phyloP scores from a whole-genome alignment of 2,113 vertebrate genomes.

The Rhizomys pruinosus region DNA sequence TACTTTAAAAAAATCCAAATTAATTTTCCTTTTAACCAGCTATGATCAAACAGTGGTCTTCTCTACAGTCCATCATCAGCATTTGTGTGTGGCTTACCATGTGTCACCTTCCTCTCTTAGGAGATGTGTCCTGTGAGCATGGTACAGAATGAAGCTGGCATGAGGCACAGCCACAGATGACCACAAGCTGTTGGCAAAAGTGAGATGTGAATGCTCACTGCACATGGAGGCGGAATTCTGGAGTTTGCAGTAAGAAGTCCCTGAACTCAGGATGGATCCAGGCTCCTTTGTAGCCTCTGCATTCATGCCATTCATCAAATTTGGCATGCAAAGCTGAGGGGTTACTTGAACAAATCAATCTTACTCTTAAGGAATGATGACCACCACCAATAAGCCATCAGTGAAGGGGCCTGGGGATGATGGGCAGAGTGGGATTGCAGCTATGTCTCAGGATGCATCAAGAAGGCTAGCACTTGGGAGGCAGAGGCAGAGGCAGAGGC shows the following conservation, averaged over 20 bases:
- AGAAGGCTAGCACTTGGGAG: too few species aligned
- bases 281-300: background rate
- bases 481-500: too few species aligned
- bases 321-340: background rate
- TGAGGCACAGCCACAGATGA: background rate
- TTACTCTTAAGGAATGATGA: background rate
- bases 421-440: fast-evolving
- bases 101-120: too few species aligned
- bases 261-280: background rate
- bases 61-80: too few species aligned
- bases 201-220: fast-evolving
- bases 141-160: background rate
- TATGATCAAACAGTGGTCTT: too few species aligned
- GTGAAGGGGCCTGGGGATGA: background rate
- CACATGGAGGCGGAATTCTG: background rate
- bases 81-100: too few species aligned
- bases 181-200: background rate
- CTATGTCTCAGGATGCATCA: background rate
- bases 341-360: background rate
- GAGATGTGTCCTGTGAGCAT: too few species aligned
- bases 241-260: background rate
- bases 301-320: background rate
- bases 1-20: background rate
- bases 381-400: background rate
- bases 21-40: too few species aligned